Base-by-base conservation (phyloP, 2,797 vertebrate genomes). In the Channallabes apus region DNA sequence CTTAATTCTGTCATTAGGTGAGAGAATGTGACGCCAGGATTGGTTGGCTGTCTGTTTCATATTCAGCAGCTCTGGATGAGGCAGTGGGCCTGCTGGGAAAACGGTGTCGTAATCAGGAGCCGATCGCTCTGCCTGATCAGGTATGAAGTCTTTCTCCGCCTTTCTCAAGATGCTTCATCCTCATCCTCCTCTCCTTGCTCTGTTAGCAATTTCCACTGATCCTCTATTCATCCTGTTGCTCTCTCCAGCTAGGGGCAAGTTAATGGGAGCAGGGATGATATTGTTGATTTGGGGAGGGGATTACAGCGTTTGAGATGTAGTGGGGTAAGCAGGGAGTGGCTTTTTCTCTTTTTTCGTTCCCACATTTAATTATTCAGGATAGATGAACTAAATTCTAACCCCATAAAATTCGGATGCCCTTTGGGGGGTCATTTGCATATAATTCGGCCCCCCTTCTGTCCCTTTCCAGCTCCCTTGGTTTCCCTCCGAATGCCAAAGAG, bases 51-150 rank as follows among this genome's bases (percentile, higher is more conserved):
- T 90, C 91, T 93, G 95, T 96, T 97, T 96, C 96, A 98, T 97
- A 99, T 97, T 99, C 97, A 99, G 97, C 95, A 96, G 94, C 96
- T 96, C 97, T 95, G 96, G 97, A 97, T 97, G 96, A 97, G 97
- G 96, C 95, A 77, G 94, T 94, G 92, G 94, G 94, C 97, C 96
- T 94, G 97, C 98, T 98, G 98, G 96, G 98, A 98, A 99, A 99
- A 99, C 98, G 96, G 96, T 96, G 95, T 96, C 95, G 97, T 99
- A 99, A 99, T 99, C 98, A 99, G 97, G 95, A 97, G 95, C 96
- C 94, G 92, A 96, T 97, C 95, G 96, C 96, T 97, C 94, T 95
- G 96, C 95, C 96, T 96, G 96, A 98, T 99, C 96, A 98, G 97
- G 97, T 97, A 96, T 96, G 95, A 95, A 94, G 76, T 85, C 85